Evolutionary conservation across 2,888 invertebrate species (phyloP).

Genomic region (Drosophila eohydei): DNA sequence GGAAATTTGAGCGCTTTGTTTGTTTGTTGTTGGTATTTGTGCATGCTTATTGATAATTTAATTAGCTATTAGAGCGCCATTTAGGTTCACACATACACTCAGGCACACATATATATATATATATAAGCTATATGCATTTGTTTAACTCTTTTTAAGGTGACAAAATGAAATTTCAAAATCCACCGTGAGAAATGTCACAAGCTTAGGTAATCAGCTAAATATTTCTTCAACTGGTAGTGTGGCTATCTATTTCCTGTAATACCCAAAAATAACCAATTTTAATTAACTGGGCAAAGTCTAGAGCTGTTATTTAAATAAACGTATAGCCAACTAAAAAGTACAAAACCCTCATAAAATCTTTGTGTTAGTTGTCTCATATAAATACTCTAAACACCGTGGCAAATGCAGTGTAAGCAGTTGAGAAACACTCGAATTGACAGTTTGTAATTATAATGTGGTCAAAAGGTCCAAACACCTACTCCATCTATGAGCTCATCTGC

Average conservation of each 20-base stretch:
- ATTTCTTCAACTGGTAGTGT: not conserved
- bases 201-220: conserved; percentile 17
- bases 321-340: conserved; percentile 18
- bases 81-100: conserved; percentile 16
- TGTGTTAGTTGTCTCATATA: not conserved
- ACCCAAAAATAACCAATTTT: not conserved
- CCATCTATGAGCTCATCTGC: conserved; percentile 27
- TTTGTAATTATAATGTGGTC: conserved; percentile 31
- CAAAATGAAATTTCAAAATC: conserved; percentile 38
- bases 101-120: not conserved
- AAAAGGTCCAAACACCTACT: conserved; percentile 24
- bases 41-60: conserved; percentile 68
- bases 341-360: conserved; percentile 16
- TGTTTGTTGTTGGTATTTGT: conserved; percentile 38
- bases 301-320: conserved; percentile 14
- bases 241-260: not conserved
- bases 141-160: conserved; percentile 5
- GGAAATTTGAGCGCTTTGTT: conserved; percentile 49
- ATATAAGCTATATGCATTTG: not conserved
- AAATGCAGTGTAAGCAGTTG: conserved; percentile 8
- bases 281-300: not conserved
- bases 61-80: conserved; percentile 68
- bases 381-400: not conserved
- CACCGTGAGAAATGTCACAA: conserved; percentile 39
- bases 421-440: conserved; percentile 7